Base-by-base conservation (phyloP, 1,140 invertebrate species). In the Drosophila rufa region DNA sequence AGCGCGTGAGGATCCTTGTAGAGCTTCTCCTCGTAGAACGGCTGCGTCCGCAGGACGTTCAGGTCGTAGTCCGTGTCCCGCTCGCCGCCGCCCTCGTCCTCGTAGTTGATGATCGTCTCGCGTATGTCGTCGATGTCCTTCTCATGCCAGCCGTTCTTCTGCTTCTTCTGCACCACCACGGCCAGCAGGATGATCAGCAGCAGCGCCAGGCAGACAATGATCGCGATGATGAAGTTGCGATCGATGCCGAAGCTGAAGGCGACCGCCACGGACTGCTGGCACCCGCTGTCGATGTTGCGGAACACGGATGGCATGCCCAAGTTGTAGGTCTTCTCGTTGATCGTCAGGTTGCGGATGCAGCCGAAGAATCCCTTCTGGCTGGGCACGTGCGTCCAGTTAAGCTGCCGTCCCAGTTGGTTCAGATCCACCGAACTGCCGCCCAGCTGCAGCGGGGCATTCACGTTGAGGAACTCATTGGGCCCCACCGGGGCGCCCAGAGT, bases 61-160 rank as follows among this genome's bases (percentile, higher is more conserved):
- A 99, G 94, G 92, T 99, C 98, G 92, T 98, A 99, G 7, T 97
- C 97, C 2, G 98, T 97, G 90, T 99, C 98, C 15, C 97, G 97
- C 93, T 99, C 98, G 79, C 98, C 98, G 86, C 97, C 98, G 42
- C 98, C 98, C 94, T 99, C 98, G 84, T 99, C 98, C 92, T 99
- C 97, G 90, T 99, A 99, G 83, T 97, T 97, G 70, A 99, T 99
- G 73, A 99, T 99, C 86, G 98, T 99, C 93, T 99, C 98, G 73
- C 98, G 94, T 40, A 99, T 98, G 92, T 99, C 98, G 92, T 99
- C 98, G 79, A 98, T 96, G 87, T 99, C 98, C 91, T 98, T 98
- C 86, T 95, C 95, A 38, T 97, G 96, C 80, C 96, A 95, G 66
- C 98, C 97, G 89, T 98, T 97, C 11, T 96, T 96, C 79, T 96